Evolutionary conservation across 2,113 vertebrate species (phyloP), one percentile per base, ranked within the genome.

Genomic region (Aptenodytes patagonicus): DNA sequence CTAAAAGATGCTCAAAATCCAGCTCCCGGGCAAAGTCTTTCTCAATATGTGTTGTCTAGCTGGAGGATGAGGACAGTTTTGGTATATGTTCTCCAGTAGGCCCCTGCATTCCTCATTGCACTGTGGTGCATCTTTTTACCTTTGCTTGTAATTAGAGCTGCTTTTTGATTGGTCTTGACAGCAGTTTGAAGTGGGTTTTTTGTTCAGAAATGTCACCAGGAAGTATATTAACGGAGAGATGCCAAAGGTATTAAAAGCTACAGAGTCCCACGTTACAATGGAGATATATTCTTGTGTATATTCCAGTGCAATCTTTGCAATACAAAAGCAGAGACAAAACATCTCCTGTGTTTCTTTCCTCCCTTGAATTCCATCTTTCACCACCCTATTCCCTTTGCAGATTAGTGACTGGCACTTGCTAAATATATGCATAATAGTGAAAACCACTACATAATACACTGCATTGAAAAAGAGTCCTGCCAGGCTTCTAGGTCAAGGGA

Each of bases 401-500:
- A 58, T 40, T 77, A 65, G 75, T 83, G 84, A 95, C 89, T 4
- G 52, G 86, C 69, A 79, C 66, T 71, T 89, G 84, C 55, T 96
- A 95, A 95, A 96, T 78, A 96, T 93, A 96, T 97, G 96, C 94
- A 96, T 95, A 95, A 96, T 83, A 90, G 62, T 96, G 95, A 88
- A 91, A 96, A 90, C 32, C 95, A 64, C 95, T 91, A 68, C 87
- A 96, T 88, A 96, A 96, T 90, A 58, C 42, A 22, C 14, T 77
- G 62, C 84, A 91, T 94, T 96, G 87, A 90, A 62, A 83, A 64
- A 90, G 92, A 93, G 58, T 91, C 82, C 82, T 96, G 83, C 29
- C 85, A 90, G 91, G 93, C 91, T 87, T 85, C 89, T 83, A 86
- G 97, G 97, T 97, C 97, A 97, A 97, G 97, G 97, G 95, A 97